A percentile compares a stretch with the other conserved stretches of the same genome.
Evolutionary conservation across 37 sponge, comb jelly and placozoan species (phyloP).

Genomic region (Beroe ovata): DNA sequence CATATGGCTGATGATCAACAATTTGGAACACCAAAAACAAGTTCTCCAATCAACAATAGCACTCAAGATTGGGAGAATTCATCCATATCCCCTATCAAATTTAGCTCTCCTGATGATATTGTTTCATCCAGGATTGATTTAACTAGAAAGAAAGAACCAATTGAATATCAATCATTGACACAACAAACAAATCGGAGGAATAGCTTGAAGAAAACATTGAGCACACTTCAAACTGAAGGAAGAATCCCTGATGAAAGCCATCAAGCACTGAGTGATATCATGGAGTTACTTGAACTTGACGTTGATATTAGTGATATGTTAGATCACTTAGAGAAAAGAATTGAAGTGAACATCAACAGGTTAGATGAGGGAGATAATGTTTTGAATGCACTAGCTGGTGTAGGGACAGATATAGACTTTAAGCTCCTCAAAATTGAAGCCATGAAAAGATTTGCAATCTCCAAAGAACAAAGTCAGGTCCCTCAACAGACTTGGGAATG

Average conservation of each 20-base stretch:
- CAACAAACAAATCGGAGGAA: neutral
- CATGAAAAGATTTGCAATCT: neutral
- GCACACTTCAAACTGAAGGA: neutral
- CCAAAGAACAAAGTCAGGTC: too few species aligned
- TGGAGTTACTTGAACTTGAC: conserved; percentile 7
- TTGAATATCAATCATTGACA: too few species aligned
- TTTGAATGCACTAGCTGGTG: conserved; percentile 42
- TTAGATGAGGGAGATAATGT: conserved; percentile 51
- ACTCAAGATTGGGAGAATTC: conserved; percentile 1
- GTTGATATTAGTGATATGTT: conserved; percentile 20
- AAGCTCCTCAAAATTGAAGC: conserved; percentile 23
- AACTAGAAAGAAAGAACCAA: neutral
- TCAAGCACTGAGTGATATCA: conserved; percentile 1
- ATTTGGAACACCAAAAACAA: conserved; percentile 17
- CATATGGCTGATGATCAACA: neutral
- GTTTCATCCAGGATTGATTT: neutral
- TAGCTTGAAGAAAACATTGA: conserved; percentile 6
- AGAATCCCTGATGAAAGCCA: neutral
- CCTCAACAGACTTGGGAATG: too few species aligned
- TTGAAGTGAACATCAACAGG: conserved; percentile 29
- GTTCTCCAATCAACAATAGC: conserved; percentile 12
- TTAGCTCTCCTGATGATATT: neutral
- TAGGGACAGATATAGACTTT: conserved; percentile 34
- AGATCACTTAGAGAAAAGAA: conserved; percentile 34
- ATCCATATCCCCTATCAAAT: conserved; percentile 14